These are phyloP conservation scores for Agrochola litura DNA, from an alignment of 2,888 invertebrate species.

Conservation along the genomic window DNA sequence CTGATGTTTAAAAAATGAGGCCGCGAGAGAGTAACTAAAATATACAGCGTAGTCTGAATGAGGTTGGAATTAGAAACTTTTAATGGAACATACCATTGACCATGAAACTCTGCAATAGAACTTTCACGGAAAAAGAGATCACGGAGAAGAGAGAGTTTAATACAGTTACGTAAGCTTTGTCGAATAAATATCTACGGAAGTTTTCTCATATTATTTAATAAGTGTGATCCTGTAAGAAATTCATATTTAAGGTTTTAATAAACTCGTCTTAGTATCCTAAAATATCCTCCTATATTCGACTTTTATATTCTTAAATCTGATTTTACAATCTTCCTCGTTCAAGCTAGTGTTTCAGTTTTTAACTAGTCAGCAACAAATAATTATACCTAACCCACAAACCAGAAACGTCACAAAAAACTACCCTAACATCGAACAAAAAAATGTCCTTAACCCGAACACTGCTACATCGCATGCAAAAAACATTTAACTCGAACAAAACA, in stretches of 20 bases:
- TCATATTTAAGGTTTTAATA: slow-evolving; percentile 24
- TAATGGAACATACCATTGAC: slow-evolving; percentile 30
- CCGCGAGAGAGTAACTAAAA: slow-evolving; percentile 17
- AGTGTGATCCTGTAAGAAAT: slow-evolving; percentile 5
- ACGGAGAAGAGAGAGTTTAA: slow-evolving; percentile 15
- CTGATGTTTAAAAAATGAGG: slow-evolving; percentile 23
- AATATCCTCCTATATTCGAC: slow-evolving; percentile 1
- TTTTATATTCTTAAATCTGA: background rate
- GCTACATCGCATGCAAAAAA: slow-evolving; percentile 2
- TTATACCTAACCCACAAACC: background rate
- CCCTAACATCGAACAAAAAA: background rate
- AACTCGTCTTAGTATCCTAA: background rate
- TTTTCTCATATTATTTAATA: slow-evolving; percentile 30
- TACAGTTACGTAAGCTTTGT: slow-evolving; percentile 17
- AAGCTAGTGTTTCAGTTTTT: background rate
- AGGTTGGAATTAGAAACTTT: slow-evolving; percentile 24
- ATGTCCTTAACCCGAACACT: background rate
- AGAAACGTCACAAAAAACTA: background rate
- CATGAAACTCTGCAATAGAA: slow-evolving; percentile 31
- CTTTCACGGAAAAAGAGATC: slow-evolving; percentile 41
- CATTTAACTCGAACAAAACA: slow-evolving; percentile 18
- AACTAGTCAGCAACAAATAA: background rate
- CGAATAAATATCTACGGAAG: slow-evolving; percentile 27
- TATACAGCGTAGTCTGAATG: slow-evolving; percentile 15
- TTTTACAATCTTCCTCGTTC: background rate